Conservation (phyloP, 2,888 invertebrate species). For the Pherbina coryleti region DNA sequence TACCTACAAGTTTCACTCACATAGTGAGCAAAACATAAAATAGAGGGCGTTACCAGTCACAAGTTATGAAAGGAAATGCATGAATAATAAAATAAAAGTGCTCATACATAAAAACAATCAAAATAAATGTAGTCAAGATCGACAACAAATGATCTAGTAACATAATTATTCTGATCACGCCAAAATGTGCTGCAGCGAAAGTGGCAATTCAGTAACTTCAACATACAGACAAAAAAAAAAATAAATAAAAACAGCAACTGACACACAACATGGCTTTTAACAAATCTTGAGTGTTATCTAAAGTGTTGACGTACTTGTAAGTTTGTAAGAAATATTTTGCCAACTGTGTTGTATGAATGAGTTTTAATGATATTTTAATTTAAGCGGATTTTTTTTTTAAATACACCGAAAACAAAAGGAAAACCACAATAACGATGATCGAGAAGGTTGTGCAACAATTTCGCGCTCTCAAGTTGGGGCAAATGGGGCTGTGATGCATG, state of each 20-base stretch:
- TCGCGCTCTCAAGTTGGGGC: not conserved
- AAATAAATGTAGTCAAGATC: slow-evolving; percentile 12
- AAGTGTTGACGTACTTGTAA: not conserved
- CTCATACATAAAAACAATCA: not conserved
- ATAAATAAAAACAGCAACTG: not conserved
- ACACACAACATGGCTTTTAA: not conserved
- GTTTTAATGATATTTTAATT: slow-evolving; percentile 19
- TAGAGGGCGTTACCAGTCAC: slow-evolving; percentile 33
- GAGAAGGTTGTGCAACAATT: not conserved
- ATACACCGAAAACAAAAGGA: not conserved
- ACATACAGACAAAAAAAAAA: not conserved
- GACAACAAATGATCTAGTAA: slow-evolving; percentile 37
- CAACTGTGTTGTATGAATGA: not conserved
- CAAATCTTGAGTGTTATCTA: not conserved
- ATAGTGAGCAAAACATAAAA: slow-evolving; percentile 8
- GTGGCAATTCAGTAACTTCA: slow-evolving; percentile 37
- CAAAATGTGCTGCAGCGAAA: slow-evolving; percentile 38
- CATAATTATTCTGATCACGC: slow-evolving; percentile 42
- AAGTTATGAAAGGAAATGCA: not conserved
- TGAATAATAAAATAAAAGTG: not conserved
- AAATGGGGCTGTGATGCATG: not conserved
- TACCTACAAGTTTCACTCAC: slow-evolving; percentile 27
- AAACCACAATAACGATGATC: not conserved
- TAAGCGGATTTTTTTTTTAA: too few relatives aligned
- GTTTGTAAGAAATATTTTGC: too few relatives aligned